These are phyloP conservation scores for Drosophila sulfurigaster DNA, from an alignment of 1,140 invertebrate genomes.

Conservation along the genomic window DNA sequence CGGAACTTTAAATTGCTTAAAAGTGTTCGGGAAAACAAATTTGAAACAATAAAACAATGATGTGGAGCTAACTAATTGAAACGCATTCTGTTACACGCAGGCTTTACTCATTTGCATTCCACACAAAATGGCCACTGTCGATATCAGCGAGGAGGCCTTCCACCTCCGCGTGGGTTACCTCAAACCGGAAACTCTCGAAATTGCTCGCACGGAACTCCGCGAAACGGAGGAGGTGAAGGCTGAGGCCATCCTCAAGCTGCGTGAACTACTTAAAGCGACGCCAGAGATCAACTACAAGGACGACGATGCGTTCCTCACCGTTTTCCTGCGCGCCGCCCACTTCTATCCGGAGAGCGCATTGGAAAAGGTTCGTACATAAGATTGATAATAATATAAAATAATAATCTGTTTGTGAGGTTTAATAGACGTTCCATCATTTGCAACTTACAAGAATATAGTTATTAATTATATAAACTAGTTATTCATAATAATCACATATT, in stretches of 20 bases:
- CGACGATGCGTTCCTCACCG: slow-evolving; percentile 90
- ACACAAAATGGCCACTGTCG: slow-evolving; percentile 50
- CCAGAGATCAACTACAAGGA: slow-evolving; percentile 88
- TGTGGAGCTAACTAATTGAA: slow-evolving; percentile 30
- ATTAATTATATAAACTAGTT: too few species aligned
- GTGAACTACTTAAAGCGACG: slow-evolving; percentile 88
- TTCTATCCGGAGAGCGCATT: slow-evolving; percentile 92
- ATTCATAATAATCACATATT: too few species aligned
- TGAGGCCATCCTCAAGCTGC: slow-evolving; percentile 87
- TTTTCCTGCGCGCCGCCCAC: slow-evolving; percentile 92
- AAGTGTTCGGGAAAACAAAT: slow-evolving; percentile 21
- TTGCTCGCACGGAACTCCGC: slow-evolving; percentile 89
- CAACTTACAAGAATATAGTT: too few species aligned
- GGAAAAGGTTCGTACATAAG: slow-evolving; percentile 87
- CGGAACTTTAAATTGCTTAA: slow-evolving; percentile 8
- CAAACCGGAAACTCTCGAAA: slow-evolving; percentile 85
- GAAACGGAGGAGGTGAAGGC: slow-evolving; percentile 90
- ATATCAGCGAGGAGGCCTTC: slow-evolving; percentile 79
- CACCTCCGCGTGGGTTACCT: slow-evolving; percentile 76
- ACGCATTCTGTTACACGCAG: slow-evolving; percentile 69
- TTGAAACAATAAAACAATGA: slow-evolving; percentile 15
- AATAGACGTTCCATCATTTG: too few species aligned
- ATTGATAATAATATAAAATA: not conserved
- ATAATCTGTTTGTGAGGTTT: too few species aligned
- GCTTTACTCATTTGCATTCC: slow-evolving; percentile 21